phyloP scores from a whole-genome alignment of 2,113 vertebrate genomes.

The Myotis brandtii region DNA sequence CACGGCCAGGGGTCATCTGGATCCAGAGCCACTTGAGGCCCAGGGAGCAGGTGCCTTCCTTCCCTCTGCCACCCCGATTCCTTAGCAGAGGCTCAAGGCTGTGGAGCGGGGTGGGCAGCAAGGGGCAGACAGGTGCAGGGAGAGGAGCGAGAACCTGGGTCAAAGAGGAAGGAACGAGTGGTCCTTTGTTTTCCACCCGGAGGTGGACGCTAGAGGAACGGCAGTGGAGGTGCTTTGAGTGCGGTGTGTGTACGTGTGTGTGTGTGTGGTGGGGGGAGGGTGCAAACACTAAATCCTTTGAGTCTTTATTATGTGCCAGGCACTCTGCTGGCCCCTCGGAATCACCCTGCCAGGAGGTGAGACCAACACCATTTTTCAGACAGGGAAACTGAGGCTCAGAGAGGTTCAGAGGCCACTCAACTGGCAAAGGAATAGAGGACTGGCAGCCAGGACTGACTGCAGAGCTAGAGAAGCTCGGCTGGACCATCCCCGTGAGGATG shows the following conservation, averaged over 20 bases:
- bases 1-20: conserved; percentile 59
- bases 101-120: neutral
- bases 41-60: neutral
- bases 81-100: neutral
- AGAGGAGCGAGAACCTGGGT: neutral
- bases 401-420: neutral
- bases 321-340: neutral
- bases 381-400: conserved; percentile 27
- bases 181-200: conserved; percentile 46
- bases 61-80: neutral
- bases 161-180: too few relatives aligned
- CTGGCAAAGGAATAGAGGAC: neutral
- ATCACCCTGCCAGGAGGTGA: neutral
- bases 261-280: too few relatives aligned
- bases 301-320: neutral
- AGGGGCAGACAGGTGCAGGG: neutral
- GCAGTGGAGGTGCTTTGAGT: too few relatives aligned
- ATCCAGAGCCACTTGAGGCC: neutral
- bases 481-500: neutral
- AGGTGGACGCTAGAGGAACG: neutral
- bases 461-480: neutral
- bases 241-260: accelerated
- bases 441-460: neutral
- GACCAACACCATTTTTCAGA: neutral
- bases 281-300: neutral